Base-by-base conservation (phyloP, 2,113 vertebrate genomes). In the Tachysurus vachellii region DNA sequence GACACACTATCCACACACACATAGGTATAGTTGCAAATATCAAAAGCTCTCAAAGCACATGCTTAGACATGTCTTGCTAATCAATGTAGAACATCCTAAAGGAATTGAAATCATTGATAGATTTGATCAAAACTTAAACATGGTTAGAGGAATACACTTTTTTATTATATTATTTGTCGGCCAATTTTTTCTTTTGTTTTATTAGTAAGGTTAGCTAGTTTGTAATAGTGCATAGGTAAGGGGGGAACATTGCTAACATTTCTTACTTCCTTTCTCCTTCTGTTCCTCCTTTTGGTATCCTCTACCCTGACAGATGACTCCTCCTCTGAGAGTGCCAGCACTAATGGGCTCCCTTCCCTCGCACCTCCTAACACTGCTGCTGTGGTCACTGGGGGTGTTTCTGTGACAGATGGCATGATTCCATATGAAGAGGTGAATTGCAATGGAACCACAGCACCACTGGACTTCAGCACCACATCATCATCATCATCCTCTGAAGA, bases 281-380 rank as follows among this genome's bases (percentile, higher is more conserved):
- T 73, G 68, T 75, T 53, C 28, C 59, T 77, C 23, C 66, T 59
- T 77, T 47, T 21, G 4, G 28, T 66, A 57, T 81, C 44, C 54
- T 88, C 59, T 42, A 59, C 28, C 66, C n/a, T 1, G 86, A 87
- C 94, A 99, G 98, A 99, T 64, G 98, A 99, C 75, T 97, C 97
- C 91, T 98, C 97, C 0, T 99, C 97, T 0, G 97, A 99, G 95
- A 98, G 96, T 85, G 94, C 97, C 94, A 98, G 97, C 0, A 90
- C 89, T 92, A 97, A 97, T 84, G 97, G 97, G 87, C 96, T 97
- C 90, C 97, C 97, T 79, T 96, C 96, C 86, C 93, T 98, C 94
- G 98, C 97, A 92, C 96, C 96, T 0, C 96, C 97, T 64, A 83
- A 36, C 21, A 95, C 96, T 9, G 96, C 54, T 59, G 95, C 95